These are phyloP conservation scores for Lepus townsendii DNA, from an alignment of 2,797 vertebrate genomes.

Conservation along the genomic window DNA sequence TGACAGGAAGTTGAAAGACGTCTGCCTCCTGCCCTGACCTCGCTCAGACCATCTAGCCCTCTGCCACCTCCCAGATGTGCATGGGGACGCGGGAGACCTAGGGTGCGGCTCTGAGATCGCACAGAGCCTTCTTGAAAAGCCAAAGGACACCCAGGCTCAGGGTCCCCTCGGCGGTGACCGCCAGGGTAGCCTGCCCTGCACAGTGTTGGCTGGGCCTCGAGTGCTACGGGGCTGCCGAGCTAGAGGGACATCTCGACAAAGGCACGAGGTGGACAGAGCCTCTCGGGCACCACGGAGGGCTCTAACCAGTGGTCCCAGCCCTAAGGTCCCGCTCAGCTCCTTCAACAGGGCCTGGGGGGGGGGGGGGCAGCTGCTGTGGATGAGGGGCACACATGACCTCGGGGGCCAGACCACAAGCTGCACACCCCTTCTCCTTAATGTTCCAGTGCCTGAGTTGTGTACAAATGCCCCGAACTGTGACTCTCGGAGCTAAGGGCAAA, in stretches of 20 bases:
- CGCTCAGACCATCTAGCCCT: not conserved
- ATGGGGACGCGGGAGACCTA: not conserved
- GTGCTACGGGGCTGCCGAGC: not conserved
- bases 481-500: not conserved
- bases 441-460: not conserved
- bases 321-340: too few species aligned
- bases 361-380: not conserved
- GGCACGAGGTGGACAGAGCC: not conserved
- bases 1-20: not conserved
- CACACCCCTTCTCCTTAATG: not conserved
- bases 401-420: not conserved
- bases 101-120: not conserved
- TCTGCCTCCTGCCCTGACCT: not conserved
- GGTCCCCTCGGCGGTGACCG: not conserved
- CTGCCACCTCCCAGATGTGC: not conserved
- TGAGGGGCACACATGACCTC: not conserved
- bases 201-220: not conserved
- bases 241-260: too few species aligned
- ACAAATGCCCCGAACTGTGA: rapidly evolving
- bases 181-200: too few species aligned
- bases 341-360: not conserved
- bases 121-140: not conserved
- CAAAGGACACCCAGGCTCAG: not conserved
- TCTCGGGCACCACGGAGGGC: not conserved
- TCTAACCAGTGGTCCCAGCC: not conserved